phyloP scores from a whole-genome alignment of 2,113 vertebrate genomes.

The Poeciliopsis turrubarensis region DNA sequence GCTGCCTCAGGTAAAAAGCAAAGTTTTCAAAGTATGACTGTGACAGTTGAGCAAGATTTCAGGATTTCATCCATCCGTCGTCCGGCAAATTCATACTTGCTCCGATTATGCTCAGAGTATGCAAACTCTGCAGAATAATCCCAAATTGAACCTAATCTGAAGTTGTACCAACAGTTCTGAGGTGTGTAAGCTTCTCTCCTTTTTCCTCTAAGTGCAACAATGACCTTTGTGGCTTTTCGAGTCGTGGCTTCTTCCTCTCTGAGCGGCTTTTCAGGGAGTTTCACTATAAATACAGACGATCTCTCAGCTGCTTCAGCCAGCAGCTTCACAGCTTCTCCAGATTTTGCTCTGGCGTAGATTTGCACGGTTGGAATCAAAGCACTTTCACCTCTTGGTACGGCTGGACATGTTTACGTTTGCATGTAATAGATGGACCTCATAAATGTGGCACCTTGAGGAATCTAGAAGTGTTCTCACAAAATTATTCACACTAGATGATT shows the following conservation, averaged over 20 bases:
- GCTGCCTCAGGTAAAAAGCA: background rate
- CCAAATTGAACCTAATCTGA: background rate
- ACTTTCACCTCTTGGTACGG: too few species aligned
- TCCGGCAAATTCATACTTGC: background rate
- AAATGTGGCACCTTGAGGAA: background rate
- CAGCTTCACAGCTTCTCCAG: background rate
- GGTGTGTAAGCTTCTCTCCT: too few species aligned
- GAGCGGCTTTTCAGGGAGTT: background rate
- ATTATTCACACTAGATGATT: background rate
- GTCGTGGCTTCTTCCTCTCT: background rate
- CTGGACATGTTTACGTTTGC: too few species aligned
- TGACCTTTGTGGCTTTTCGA: background rate
- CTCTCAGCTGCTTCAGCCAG: too few species aligned
- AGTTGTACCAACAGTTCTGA: too few species aligned
- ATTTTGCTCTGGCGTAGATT: background rate
- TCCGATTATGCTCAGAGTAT: background rate
- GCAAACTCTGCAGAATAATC: background rate
- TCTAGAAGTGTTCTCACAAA: background rate
- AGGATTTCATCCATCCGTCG: background rate
- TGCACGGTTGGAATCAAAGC: too few species aligned
- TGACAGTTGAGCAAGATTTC: background rate
- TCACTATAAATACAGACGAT: background rate
- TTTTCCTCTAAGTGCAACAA: too few species aligned
- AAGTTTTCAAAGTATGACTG: background rate
- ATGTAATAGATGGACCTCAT: too few species aligned